Conservation (phyloP, 2,113 vertebrate species). For the Calypte anna region DNA sequence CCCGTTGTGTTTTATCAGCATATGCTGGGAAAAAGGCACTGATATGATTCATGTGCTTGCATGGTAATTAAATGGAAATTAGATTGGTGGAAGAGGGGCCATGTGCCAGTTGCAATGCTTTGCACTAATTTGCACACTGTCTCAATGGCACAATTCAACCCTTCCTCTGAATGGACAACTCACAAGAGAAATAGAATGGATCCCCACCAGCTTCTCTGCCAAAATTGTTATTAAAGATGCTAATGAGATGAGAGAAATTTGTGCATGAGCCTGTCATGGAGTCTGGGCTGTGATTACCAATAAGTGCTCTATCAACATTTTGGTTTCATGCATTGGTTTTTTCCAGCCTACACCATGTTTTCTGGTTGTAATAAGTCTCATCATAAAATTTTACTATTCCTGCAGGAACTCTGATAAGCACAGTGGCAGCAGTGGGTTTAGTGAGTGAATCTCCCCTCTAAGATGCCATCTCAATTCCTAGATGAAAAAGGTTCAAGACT, state of each 20-base stretch:
- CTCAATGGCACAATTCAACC: background rate
- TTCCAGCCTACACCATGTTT: background rate
- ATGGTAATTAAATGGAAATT: constrained; percentile 20
- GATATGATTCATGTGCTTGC: background rate
- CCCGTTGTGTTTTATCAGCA: background rate
- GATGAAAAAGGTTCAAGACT: background rate
- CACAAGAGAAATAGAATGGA: background rate
- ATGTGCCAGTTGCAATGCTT: background rate
- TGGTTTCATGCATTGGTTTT: background rate
- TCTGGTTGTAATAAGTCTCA: background rate
- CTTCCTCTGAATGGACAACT: background rate
- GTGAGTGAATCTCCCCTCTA: background rate
- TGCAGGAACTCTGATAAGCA: background rate
- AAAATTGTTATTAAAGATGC: background rate
- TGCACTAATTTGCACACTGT: background rate
- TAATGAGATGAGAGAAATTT: background rate
- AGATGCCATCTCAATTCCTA: background rate
- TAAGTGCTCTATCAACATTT: background rate
- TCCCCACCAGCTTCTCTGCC: background rate
- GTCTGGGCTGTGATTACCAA: background rate
- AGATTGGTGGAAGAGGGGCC: background rate
- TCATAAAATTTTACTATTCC: background rate
- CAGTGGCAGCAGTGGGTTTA: background rate
- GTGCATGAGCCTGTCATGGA: background rate
- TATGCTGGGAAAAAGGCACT: background rate